phyloP scores from a whole-genome alignment of 1,140 invertebrate species.

The Brachionus calyciflorus region DNA sequence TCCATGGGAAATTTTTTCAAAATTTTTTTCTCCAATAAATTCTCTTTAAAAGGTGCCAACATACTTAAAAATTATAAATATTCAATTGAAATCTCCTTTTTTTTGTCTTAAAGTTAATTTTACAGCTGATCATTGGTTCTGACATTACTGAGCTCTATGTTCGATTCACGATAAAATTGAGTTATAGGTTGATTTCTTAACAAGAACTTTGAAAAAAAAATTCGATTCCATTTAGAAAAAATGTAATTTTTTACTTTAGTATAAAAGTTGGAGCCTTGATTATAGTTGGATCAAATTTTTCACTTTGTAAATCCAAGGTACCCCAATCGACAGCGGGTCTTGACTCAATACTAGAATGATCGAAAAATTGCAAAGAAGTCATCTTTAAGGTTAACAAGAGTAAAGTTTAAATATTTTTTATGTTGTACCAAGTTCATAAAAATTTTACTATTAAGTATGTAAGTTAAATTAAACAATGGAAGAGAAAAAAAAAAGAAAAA shows the following conservation, averaged over 20 bases:
- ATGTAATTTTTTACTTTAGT: neutral
- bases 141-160: constrained; percentile 36
- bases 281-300: constrained; percentile 42
- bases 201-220: neutral
- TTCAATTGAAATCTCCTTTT: too few species aligned
- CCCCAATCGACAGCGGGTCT: constrained; percentile 43
- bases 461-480: neutral
- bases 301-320: neutral
- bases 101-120: too few species aligned
- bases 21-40: constrained; percentile 39
- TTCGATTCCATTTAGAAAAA: neutral
- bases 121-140: constrained; percentile 45
- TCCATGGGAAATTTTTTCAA: constrained; percentile 37
- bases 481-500: neutral
- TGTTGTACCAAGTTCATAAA: too few species aligned
- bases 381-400: neutral
- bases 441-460: too few species aligned
- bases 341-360: constrained; percentile 22
- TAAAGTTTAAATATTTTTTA: neutral
- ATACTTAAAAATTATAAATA: constrained; percentile 9
- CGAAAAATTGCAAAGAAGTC: constrained; percentile 43
- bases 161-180: constrained; percentile 35
- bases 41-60: constrained; percentile 34
- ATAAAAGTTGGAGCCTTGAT: constrained; percentile 19
- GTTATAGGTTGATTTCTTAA: constrained; percentile 36